phyloP scores from a whole-genome alignment of 2,113 vertebrate species.

The Apistogramma diplotaenia region DNA sequence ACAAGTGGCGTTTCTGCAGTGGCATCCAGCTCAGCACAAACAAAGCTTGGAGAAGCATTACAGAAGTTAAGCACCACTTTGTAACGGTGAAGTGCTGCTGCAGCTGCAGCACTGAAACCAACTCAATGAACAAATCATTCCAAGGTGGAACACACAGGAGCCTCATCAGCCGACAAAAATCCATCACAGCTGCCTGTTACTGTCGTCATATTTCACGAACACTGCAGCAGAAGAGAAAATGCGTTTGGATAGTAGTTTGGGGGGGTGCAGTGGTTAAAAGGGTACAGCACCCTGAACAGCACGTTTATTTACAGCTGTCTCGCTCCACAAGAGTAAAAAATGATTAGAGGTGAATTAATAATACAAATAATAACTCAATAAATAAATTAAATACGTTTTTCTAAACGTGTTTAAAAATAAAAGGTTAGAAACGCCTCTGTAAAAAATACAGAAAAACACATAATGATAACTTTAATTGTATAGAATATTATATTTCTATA shows the following conservation, averaged over 20 bases:
- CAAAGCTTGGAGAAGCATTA: background rate
- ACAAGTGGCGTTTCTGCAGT: conserved; percentile 20
- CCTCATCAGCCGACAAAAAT: background rate
- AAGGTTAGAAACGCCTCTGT: background rate
- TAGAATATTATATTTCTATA: background rate
- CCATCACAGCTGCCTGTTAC: background rate
- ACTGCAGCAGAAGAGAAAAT: background rate
- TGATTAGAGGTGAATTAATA: background rate
- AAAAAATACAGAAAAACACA: too few species aligned
- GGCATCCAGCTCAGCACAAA: conserved; percentile 3
- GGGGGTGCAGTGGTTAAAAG: background rate
- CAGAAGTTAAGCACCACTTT: background rate
- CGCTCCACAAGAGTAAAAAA: background rate
- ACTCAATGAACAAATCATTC: background rate
- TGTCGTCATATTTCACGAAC: background rate
- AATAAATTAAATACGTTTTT: background rate
- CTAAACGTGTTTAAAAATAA: background rate
- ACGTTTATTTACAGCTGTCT: background rate
- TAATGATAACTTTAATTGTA: too few species aligned
- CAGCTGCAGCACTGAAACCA: background rate
- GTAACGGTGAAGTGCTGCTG: background rate
- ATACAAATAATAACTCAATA: background rate
- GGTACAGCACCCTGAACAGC: background rate
- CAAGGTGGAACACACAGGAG: too few species aligned
- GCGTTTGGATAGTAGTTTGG: background rate